Conservation (phyloP, 2,888 invertebrate species). For the Pherbina coryleti region DNA sequence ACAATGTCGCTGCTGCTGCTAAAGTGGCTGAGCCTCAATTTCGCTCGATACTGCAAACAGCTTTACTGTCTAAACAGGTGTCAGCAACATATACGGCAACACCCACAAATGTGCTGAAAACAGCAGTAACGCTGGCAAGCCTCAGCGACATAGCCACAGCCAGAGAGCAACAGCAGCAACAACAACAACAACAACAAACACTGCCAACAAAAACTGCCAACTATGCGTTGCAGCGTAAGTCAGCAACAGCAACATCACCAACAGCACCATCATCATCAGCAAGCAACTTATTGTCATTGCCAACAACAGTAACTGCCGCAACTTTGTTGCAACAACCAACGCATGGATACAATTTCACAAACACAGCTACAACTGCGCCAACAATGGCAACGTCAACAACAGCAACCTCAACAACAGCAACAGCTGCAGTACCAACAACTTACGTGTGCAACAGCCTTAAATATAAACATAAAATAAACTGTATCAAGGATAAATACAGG, state of each 20-base stretch:
- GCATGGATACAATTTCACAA: not conserved
- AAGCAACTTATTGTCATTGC: not conserved
- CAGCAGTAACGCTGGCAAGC: conserved; percentile 62
- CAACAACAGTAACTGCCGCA: conserved; percentile 20
- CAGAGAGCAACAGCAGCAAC: conserved; percentile 57
- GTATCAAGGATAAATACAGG: conserved; percentile 51
- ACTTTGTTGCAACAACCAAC: not conserved
- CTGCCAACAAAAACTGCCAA: conserved; percentile 48
- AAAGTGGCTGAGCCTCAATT: conserved; percentile 51
- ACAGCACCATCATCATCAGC: conserved; percentile 36
- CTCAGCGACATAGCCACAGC: conserved; percentile 63
- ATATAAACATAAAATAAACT: conserved; percentile 44
- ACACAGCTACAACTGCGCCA: conserved; percentile 41
- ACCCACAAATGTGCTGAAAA: conserved; percentile 59
- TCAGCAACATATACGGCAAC: conserved; percentile 49
- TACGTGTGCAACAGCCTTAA: conserved; percentile 31
- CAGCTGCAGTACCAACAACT: conserved; percentile 33
- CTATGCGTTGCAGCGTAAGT: conserved; percentile 36
- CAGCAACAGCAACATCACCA: conserved; percentile 46
- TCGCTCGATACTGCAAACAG: conserved; percentile 68
- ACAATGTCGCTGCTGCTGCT: conserved; percentile 44
- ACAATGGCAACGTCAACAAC: conserved; percentile 42
- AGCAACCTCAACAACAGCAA: conserved; percentile 46
- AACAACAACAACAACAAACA: conserved; percentile 53
- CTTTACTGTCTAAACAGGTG: conserved; percentile 65